Base-by-base conservation (phyloP, 2,888 invertebrate genomes). In the Gymnosoma rotundatum region DNA sequence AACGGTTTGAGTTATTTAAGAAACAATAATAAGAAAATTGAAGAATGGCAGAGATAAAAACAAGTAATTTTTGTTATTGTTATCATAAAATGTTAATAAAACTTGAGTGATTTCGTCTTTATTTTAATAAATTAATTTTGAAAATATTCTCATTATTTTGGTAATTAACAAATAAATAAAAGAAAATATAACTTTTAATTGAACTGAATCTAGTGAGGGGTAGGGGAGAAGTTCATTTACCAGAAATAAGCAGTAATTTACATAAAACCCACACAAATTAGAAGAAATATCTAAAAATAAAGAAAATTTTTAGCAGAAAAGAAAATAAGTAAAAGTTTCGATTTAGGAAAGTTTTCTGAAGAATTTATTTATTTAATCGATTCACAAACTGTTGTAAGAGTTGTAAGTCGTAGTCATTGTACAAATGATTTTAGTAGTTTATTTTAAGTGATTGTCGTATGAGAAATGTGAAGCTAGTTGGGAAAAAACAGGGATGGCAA, bases 311-410 rank as follows among this genome's bases (percentile, higher is more conserved):
- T 36, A 67, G n/a, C 12, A 18, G 45, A 45, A 9, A 61, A 21
- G 18, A 50, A 48, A 16, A 70, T 8, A 52, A 0, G 12, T 18
- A 50, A 32, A 14, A 48, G 42, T 38, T 45, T 18, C 25, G 6
- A 25, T 25, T 16, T 64, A 48, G 10, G 14, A 60, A 74, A 78
- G 61, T 50, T 83, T 74, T 79, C 64, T 36, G 45, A 58, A 18
- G 38, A 70, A 83, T 66, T 75, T 83, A 8, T 32, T 7, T 32
- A 6, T 8, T 32, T 0, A 32, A 32, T 32, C 1, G 25, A 1
- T 2, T 32, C 32, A 32, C 32, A 32, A 32, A 7, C 32, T 32
- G 32, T 6, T 32, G 32, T 32, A 32, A 32, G 3, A 7, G 32
- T 32, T 2, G 3, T 32, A 32, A 32, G 25, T 32, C 8, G 32